Base-by-base conservation (phyloP, 2,113 vertebrate genomes). In the Oophaga pumilio region DNA sequence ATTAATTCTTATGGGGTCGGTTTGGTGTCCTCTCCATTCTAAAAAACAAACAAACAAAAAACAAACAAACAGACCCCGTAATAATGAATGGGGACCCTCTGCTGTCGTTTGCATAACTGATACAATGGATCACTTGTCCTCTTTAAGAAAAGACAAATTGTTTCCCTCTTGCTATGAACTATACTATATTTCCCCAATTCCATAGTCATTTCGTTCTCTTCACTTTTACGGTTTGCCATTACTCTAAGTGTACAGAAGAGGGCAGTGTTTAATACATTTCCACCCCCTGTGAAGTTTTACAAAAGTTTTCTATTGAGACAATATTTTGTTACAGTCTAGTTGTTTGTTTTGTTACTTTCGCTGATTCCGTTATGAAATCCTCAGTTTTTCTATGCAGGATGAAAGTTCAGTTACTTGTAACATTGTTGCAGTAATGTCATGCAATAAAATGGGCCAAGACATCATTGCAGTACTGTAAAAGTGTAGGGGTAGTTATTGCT, bases 261-360 rank as follows among this genome's bases (percentile, higher is more conserved):
- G 85, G 74, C 85, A 86, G 60, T 78, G 43, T 86, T 43, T 68
- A 56, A 62, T 64, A 18, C 59, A 10, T 10, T 24, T 60, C 73
- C 62, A 60, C 84, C 69, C 66, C 82, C 52, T 57, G 82, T n/a
- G 59, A 82, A 82, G 79, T 49, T 33, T 53, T 57, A 1, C 28
- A 17, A 76, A 76, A 76, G 28, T 74, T 82, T 82, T 0, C 20
- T 26, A 20, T 33, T 0, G 71, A 74, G 69, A 15, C 28, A 18
- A 11, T 73, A 73, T 33, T 17, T 73, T 73, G 14, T 6, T 43
- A 2, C 69, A 18, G 15, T 43, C 13, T 73, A 20, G 28, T n/a
- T 18, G 15, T 43, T 73, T 33, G 33, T 43, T 43, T 73, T 33
- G 33, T 43, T 43, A 43, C 3, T 18, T 1, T 26, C 13, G 1